phyloP scores from a whole-genome alignment of 2,113 vertebrate species.

The Larimichthys crocea region DNA sequence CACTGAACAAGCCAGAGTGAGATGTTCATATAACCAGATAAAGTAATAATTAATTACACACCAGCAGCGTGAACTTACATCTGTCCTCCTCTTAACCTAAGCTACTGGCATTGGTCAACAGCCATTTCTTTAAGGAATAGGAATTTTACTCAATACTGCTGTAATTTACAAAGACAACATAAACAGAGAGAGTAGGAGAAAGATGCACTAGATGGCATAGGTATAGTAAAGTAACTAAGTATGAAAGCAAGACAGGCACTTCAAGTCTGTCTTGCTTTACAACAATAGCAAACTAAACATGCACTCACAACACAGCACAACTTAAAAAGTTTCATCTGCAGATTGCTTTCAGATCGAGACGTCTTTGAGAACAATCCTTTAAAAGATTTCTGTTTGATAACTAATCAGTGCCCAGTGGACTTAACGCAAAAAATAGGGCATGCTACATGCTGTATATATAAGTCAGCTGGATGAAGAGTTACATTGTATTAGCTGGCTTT shows the following conservation, averaged over 20 bases:
- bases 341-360: neutral
- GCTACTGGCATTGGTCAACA: neutral
- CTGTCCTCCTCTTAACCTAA: neutral
- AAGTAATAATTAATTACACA: neutral
- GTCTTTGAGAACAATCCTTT: constrained; percentile 3
- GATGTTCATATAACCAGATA: neutral
- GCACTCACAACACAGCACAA: neutral
- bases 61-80: neutral
- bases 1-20: too few species aligned
- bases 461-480: neutral
- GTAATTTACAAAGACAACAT: neutral
- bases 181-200: neutral
- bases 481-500: neutral
- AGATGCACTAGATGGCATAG: neutral
- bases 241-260: neutral
- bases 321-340: neutral
- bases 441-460: neutral
- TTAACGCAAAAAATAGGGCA: neutral
- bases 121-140: neutral
- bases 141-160: neutral
- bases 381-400: neutral
- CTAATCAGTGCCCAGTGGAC: neutral
- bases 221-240: neutral
- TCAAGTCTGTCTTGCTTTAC: neutral
- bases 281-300: neutral